Conservation (phyloP, 2,113 vertebrate species). For the Mirza zaza region DNA sequence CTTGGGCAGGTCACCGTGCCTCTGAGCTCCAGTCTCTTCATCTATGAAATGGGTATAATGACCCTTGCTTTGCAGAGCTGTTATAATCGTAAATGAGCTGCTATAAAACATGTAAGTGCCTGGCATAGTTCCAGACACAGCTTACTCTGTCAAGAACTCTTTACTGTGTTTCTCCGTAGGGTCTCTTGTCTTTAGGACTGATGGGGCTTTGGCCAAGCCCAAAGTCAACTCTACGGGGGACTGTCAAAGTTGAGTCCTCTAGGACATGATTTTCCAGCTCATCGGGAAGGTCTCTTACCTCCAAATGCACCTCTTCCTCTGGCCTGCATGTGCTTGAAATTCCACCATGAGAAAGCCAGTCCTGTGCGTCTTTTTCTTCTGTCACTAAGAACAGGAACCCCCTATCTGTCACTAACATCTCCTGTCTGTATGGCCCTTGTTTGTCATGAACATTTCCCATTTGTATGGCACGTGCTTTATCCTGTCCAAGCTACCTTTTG, state of each 20-base stretch:
- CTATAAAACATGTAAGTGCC: neutral
- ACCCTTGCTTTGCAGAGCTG: neutral
- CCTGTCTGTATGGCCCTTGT: neutral
- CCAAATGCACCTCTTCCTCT: neutral
- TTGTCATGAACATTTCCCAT: neutral
- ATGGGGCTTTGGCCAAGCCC: neutral
- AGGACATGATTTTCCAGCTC: neutral
- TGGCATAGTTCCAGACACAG: neutral
- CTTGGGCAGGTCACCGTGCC: neutral
- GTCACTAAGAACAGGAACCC: neutral
- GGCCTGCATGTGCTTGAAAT: neutral
- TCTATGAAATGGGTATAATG: neutral
- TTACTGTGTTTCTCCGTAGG: neutral
- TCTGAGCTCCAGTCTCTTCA: neutral
- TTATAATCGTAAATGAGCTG: neutral
- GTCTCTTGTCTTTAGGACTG: neutral
- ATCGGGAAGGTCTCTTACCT: neutral
- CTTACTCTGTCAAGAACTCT: neutral
- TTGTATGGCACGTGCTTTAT: neutral
- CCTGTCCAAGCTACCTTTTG: neutral
- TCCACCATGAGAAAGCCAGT: neutral
- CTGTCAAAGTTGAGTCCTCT: neutral
- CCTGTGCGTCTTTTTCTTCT: neutral
- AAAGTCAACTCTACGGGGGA: neutral
- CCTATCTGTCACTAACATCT: neutral